A percentile compares a stretch with the other conserved stretches of the same genome.
Conservation (phyloP, 2,113 vertebrate genomes). For the Cheilinus undulatus region DNA sequence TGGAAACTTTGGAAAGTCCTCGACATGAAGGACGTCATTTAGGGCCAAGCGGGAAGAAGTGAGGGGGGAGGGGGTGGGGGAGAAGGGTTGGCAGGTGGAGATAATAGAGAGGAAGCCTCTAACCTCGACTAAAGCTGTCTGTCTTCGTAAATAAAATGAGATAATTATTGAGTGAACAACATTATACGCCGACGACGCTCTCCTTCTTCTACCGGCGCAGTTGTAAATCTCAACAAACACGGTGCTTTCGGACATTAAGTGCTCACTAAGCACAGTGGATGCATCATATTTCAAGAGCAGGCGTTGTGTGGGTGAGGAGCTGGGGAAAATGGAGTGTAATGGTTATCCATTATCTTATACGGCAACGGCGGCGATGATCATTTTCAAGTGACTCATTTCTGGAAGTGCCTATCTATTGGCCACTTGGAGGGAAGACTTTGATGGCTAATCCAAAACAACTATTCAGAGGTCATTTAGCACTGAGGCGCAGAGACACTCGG, state of each 20-base stretch:
- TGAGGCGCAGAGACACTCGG: slow-evolving; percentile 64
- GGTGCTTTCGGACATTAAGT: slow-evolving; percentile 84
- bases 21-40: slow-evolving; percentile 73
- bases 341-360: slow-evolving; percentile 85
- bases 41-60: slow-evolving; percentile 10
- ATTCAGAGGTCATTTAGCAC: slow-evolving; percentile 78
- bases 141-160: slow-evolving; percentile 85
- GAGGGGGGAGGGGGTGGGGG: not conserved
- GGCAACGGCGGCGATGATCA: slow-evolving; percentile 78
- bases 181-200: slow-evolving; percentile 74
- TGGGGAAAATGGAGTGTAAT: slow-evolving; percentile 81
- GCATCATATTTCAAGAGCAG: slow-evolving; percentile 85
- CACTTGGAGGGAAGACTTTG: slow-evolving; percentile 81
- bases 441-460: slow-evolving; percentile 84
- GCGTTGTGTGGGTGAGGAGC: slow-evolving; percentile 79
- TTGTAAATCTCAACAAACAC: slow-evolving; percentile 84
- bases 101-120: slow-evolving; percentile 79
- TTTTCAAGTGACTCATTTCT: slow-evolving; percentile 86
- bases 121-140: slow-evolving; percentile 77
- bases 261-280: slow-evolving; percentile 82
- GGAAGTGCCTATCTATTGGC: slow-evolving; percentile 81
- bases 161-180: slow-evolving; percentile 84
- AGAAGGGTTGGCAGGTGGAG: slow-evolving; percentile 66
- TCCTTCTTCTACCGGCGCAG: slow-evolving; percentile 63
- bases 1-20: slow-evolving; percentile 77